Evolutionary conservation across 1,140 invertebrate species (phyloP), one percentile per base, ranked within the genome.

Genomic region (Linepithema humile): DNA sequence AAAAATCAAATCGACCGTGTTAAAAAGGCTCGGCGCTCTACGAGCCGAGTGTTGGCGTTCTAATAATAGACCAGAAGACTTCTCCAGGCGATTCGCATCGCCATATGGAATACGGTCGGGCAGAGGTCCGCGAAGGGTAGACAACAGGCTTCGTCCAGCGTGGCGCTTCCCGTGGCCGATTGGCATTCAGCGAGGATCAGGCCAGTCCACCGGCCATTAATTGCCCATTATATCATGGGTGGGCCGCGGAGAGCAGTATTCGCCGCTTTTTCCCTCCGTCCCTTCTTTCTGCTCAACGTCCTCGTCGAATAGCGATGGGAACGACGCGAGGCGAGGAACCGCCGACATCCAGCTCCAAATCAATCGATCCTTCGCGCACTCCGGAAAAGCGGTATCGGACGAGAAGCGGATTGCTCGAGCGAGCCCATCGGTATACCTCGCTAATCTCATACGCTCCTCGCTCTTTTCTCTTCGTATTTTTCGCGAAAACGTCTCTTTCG

Each of bases 221-320:
- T 87, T 74, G 82, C 15, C 53, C 2, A 87, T 84, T 88, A 88
- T 84, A 84, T 69, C 80, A 43, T 87, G 85, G 73, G 67, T 88
- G 82, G 82, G 53, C 73, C 60, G 32, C 38, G 55, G 43, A 80
- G 48, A 64, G 73, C 50, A 32, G n/a, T 43, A 35, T 32, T 20
- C 26, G 57, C 20, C 48, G 32, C 40, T 75, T 1, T 32, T 59
- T 26, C 40, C 40, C 45, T 29, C 17, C 12, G 38, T 17, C n/a
- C 6, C 12, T 35, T 64, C 55, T 60, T 75, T 43, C 45, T 38
- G 20, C 9, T 20, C 20, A 48, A 40, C 17, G 75, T 78, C 75
- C 62, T 80, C 75, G 40, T 65, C 59, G 35, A 53, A n/a, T 29
- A 40, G 64, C 64, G 64, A 78, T 69, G 75, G 75, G 45, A 17